phyloP scores from a whole-genome alignment of 2,888 invertebrate species.

The Holacanthella duospinosa region DNA sequence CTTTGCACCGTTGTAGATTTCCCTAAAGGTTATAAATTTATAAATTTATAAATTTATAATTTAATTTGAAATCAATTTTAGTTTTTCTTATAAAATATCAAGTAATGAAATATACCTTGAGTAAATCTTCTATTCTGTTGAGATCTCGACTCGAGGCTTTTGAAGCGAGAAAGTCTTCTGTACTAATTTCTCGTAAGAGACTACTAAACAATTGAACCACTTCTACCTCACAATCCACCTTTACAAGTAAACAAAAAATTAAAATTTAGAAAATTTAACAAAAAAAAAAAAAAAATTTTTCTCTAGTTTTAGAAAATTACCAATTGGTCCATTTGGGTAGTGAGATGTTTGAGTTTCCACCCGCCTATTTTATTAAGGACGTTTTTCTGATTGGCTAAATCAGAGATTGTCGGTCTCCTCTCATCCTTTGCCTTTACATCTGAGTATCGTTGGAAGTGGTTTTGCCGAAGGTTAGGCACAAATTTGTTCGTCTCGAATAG shows the following conservation, averaged over 20 bases:
- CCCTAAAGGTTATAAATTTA: slow-evolving; percentile 53
- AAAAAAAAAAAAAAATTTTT: too few species aligned
- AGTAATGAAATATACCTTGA: slow-evolving; percentile 26
- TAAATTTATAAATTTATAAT: slow-evolving; percentile 10
- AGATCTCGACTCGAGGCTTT: slow-evolving; percentile 36
- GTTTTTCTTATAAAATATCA: not conserved
- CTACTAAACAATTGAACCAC: slow-evolving; percentile 31
- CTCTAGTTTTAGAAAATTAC: slow-evolving; percentile 46
- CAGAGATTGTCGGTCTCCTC: slow-evolving; percentile 69
- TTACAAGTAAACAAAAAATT: too few species aligned
- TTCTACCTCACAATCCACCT: slow-evolving; percentile 31
- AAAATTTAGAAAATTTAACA: too few species aligned
- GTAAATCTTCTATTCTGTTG: slow-evolving; percentile 36
- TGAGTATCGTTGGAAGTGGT: slow-evolving; percentile 61
- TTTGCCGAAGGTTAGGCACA: slow-evolving; percentile 60
- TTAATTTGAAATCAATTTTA: too few species aligned
- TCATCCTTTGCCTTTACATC: slow-evolving; percentile 85
- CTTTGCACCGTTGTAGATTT: slow-evolving; percentile 85
- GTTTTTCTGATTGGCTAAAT: slow-evolving; percentile 77
- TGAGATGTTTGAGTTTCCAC: slow-evolving; percentile 88
- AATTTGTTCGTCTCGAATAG: slow-evolving; percentile 56
- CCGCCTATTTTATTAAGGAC: slow-evolving; percentile 80
- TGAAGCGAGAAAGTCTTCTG: slow-evolving; percentile 31
- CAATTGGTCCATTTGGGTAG: slow-evolving; percentile 85
- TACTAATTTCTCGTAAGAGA: slow-evolving; percentile 16